phyloP scores from a whole-genome alignment of 2,888 invertebrate genomes.

The Mythimna lalbum region DNA sequence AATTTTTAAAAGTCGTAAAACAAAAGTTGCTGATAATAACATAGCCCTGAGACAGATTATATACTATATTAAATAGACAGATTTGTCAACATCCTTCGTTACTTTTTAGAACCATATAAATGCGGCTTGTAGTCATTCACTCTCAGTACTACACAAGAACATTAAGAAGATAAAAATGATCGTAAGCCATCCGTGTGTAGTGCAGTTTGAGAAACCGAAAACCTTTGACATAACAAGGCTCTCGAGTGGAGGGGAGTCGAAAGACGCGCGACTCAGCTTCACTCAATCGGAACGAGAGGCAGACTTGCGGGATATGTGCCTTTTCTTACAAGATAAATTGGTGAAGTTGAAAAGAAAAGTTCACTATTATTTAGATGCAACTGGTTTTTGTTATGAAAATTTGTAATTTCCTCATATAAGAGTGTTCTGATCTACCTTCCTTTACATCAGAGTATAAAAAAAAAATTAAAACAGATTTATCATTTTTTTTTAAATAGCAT shows the following conservation, averaged over 20 bases:
- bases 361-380: background rate
- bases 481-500: too few relatives aligned
- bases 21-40: too few relatives aligned
- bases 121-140: background rate
- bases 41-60: too few relatives aligned
- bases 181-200: constrained; percentile 9
- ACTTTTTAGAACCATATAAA: background rate
- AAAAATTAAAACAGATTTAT: too few relatives aligned
- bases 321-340: constrained; percentile 21
- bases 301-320: constrained; percentile 5
- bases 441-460: background rate
- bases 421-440: background rate
- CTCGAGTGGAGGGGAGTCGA: constrained; percentile 15
- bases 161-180: constrained; percentile 9
- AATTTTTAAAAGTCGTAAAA: too few relatives aligned
- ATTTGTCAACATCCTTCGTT: background rate
- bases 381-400: background rate
- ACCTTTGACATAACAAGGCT: constrained; percentile 52
- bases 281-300: constrained; percentile 39
- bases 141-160: background rate
- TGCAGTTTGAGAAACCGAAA: constrained; percentile 32
- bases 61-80: too few relatives aligned
- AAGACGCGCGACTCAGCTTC: constrained; percentile 21
- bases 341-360: constrained; percentile 5
- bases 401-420: fast-evolving